Base-by-base conservation (phyloP, 2,113 vertebrate species). In the Lagenorhynchus albirostris region DNA sequence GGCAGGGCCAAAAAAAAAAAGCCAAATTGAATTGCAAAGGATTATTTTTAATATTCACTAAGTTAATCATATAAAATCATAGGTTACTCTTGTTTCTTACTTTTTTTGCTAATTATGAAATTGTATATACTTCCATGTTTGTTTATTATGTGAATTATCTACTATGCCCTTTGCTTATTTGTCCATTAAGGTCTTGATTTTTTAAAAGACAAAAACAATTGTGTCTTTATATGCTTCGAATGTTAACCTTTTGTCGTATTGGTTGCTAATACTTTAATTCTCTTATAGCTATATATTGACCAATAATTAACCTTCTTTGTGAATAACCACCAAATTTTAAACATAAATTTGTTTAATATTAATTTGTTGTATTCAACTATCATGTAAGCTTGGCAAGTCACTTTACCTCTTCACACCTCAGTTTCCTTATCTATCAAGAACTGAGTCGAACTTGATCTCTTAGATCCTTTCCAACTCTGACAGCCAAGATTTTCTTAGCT, bases 281-380 rank as follows among this genome's bases (percentile, higher is more conserved):
- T 92, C 4, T 93, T 77, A 44, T 55, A 38, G 8, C 91, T 77
- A 36, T 41, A 38, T 83, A 36, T 58, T 90, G n/a, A 88, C 41
- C 70, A 93, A 18, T 93, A 93, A 88, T 47, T 93, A 91, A 55
- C 25, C 65, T 86, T 86, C 73, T 93, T 93, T 63, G 41, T 89
- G 83, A 95, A 14, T 67, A 70, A 84, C 71, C 31, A 62, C 47
- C 58, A 67, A 29, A 53, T 79, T 60, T 96, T 91, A 93, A 47
- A 68, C 6, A 15, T 71, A 82, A 71, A 11, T 47, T 47, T 47
- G 9, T 11, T 47, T 11, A 47, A 62, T 93, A 79, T 38, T 47
- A 71, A 60, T 73, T 67, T 93, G 29, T 84, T 84, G 8, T 63
- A 53, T 85, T 87, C 33, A 62, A 11, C 41, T 73, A 18, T 68